phyloP scores from a whole-genome alignment of 2,888 invertebrate species.

The Sesia bembeciformis region DNA sequence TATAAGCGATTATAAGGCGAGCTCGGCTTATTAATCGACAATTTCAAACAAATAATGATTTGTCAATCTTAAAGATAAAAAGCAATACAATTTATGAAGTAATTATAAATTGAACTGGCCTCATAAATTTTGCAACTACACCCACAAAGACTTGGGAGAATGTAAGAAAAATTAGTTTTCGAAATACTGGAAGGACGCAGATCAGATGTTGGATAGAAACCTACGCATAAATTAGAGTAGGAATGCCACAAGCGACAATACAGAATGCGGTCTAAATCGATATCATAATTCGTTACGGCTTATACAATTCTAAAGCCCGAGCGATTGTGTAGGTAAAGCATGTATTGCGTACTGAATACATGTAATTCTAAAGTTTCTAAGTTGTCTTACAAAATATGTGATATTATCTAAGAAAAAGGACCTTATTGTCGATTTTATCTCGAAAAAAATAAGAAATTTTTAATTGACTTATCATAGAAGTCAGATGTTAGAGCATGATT shows the following conservation, averaged over 20 bases:
- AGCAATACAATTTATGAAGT: constrained; percentile 5
- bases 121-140: constrained; percentile 24
- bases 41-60: background rate
- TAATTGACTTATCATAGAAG: too few species aligned
- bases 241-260: constrained; percentile 6
- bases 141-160: constrained; percentile 20
- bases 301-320: background rate
- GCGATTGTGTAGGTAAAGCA: background rate
- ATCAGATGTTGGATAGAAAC: background rate
- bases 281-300: background rate
- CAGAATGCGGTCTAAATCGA: constrained; percentile 1
- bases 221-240: background rate
- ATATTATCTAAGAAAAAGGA: too few species aligned
- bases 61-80: constrained; percentile 2
- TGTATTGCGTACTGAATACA: too few species aligned
- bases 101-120: constrained; percentile 24
- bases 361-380: too few species aligned
- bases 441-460: too few species aligned
- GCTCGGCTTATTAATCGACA: background rate
- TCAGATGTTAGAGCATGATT: too few species aligned
- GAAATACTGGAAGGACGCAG: constrained; percentile 21
- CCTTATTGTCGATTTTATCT: too few species aligned
- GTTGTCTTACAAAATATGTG: too few species aligned
- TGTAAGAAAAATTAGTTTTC: constrained; percentile 27
- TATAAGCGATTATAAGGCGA: background rate